phyloP scores from a whole-genome alignment of 1,140 invertebrate species.

The Papilio glaucus region DNA sequence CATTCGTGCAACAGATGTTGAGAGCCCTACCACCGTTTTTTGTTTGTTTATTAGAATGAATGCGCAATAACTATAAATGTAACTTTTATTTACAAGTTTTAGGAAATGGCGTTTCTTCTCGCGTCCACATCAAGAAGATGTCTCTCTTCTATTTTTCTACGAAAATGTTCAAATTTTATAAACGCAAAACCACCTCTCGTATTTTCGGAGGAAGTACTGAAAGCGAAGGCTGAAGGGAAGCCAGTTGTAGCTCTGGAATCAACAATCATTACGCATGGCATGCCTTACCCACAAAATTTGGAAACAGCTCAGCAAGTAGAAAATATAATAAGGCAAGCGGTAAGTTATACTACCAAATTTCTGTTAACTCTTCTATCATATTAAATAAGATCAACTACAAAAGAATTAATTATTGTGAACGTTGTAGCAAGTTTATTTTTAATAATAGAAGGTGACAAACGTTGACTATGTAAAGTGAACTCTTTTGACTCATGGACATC shows the following conservation, averaged over 20 bases:
- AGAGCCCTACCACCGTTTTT: no score
- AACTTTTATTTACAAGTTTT: not conserved
- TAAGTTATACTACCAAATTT: slow-evolving; percentile 61
- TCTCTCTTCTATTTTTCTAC: slow-evolving; percentile 37
- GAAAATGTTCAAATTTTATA: not conserved
- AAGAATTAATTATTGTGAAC: no score
- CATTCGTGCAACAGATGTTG: no score
- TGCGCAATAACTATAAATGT: not conserved
- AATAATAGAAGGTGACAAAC: no score
- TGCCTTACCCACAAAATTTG: slow-evolving; percentile 97
- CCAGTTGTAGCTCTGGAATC: slow-evolving; percentile 98
- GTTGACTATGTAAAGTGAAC: no score
- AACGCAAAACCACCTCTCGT: slow-evolving; percentile 48
- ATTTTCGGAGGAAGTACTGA: slow-evolving; percentile 84
- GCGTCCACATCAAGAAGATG: slow-evolving; percentile 45
- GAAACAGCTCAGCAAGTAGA: slow-evolving; percentile 93
- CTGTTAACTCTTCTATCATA: not conserved
- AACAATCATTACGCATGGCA: slow-evolving; percentile 99
- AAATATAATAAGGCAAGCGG: slow-evolving; percentile 88
- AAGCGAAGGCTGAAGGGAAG: slow-evolving; percentile 83
- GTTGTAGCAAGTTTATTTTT: no score
- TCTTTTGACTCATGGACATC: no score
- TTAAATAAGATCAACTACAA: no score
- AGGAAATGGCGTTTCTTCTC: slow-evolving; percentile 59
- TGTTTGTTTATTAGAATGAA: no score